Percentiles rank a stretch among this genome's conserved stretches.
phyloP scores from a whole-genome alignment of 1,140 invertebrate genomes.

The Pararge aegeria region DNA sequence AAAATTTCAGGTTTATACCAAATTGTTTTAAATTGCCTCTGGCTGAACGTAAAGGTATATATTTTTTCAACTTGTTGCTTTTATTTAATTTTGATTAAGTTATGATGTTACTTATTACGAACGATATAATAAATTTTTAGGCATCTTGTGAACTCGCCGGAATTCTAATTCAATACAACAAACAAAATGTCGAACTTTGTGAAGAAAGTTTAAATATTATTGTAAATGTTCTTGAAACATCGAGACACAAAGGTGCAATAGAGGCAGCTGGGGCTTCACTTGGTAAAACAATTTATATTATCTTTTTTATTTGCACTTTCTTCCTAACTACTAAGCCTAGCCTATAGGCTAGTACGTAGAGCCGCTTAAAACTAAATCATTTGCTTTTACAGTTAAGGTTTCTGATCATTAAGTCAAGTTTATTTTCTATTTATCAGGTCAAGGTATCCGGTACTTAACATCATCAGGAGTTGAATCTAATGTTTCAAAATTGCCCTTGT shows the following conservation, averaged over 20 bases:
- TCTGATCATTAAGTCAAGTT: constrained; percentile 10
- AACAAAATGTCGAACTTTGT: constrained; percentile 52
- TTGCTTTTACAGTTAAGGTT: background rate
- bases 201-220: constrained; percentile 81
- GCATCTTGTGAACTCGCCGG: constrained; percentile 79
- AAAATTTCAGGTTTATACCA: constrained; percentile 83
- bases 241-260: constrained; percentile 90
- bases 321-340: too few species aligned
- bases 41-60: constrained; percentile 88
- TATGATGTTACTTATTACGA: too few species aligned
- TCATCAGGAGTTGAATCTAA: constrained; percentile 39
- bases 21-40: constrained; percentile 86
- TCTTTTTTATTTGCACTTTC: background rate
- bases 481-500: constrained; percentile 47
- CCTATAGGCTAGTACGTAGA: too few species aligned
- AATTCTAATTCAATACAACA: constrained; percentile 60
- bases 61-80: too few species aligned
- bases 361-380: background rate
- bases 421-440: constrained; percentile 37
- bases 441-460: constrained; percentile 55
- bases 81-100: too few species aligned
- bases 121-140: too few species aligned
- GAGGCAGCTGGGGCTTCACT: constrained; percentile 85
- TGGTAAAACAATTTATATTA: constrained; percentile 33
- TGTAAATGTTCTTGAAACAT: constrained; percentile 83